A percentile compares a stretch with the other conserved stretches of the same genome.
These are phyloP conservation scores for Cephus pygmeus DNA, from an alignment of 2,888 invertebrate genomes.

Conservation along the genomic window DNA sequence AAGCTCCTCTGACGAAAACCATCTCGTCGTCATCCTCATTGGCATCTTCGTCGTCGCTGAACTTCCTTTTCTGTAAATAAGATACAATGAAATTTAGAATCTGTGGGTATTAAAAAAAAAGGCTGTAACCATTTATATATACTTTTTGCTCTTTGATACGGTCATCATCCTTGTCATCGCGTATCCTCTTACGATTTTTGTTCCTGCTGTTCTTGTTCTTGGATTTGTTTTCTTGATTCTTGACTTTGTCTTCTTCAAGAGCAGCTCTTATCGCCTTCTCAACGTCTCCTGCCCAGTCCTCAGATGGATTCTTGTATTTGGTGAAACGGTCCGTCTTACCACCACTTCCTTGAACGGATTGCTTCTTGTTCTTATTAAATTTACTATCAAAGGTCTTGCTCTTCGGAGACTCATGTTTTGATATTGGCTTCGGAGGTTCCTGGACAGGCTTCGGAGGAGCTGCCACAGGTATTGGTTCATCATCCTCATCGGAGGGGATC, in stretches of 20 bases:
- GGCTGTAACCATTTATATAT: not conserved
- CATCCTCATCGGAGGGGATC: constrained; percentile 78
- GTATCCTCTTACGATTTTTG: constrained; percentile 53
- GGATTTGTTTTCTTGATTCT: constrained; percentile 51
- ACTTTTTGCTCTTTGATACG: constrained; percentile 65
- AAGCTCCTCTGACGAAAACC: constrained; percentile 83
- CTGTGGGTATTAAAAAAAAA: not conserved
- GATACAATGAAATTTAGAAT: not conserved
- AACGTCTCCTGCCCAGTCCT: constrained; percentile 83
- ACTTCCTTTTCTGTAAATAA: constrained; percentile 68
- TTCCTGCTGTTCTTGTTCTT: constrained; percentile 47
- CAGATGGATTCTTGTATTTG: constrained; percentile 68
- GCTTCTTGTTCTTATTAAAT: constrained; percentile 53
- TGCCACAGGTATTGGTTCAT: constrained; percentile 51
- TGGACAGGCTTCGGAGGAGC: constrained; percentile 37
- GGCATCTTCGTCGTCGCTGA: constrained; percentile 63
- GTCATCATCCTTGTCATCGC: constrained; percentile 68
- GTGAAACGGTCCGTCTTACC: constrained; percentile 63
- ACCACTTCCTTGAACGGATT: constrained; percentile 36
- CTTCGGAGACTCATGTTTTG: constrained; percentile 60
- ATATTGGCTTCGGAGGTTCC: constrained; percentile 44
- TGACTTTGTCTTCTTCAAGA: constrained; percentile 74
- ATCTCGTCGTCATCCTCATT: constrained; percentile 81
- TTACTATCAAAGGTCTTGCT: constrained; percentile 56
- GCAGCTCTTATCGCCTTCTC: constrained; percentile 83